These are phyloP conservation scores for Scaptomyza hsui DNA, from an alignment of 1,140 invertebrate genomes.

Conservation along the genomic window DNA sequence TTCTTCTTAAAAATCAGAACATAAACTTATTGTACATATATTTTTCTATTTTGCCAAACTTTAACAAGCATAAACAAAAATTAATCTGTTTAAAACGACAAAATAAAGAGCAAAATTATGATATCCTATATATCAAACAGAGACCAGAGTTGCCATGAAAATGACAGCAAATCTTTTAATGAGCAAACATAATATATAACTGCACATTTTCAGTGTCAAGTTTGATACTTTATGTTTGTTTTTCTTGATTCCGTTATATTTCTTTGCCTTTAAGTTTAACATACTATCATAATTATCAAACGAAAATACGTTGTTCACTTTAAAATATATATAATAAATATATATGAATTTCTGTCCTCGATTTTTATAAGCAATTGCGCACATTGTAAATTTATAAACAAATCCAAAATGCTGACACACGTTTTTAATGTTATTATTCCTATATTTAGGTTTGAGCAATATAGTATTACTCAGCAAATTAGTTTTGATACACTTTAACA, in stretches of 20 bases:
- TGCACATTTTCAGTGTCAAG: slow-evolving; percentile 68
- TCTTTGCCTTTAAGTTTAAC: background rate
- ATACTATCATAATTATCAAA: slow-evolving; percentile 11
- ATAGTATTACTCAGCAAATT: background rate
- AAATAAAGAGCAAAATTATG: slow-evolving; percentile 19
- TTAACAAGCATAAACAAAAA: slow-evolving; percentile 11
- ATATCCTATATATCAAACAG: slow-evolving; percentile 45
- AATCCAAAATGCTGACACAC: slow-evolving; percentile 25
- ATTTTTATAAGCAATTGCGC: slow-evolving; percentile 32
- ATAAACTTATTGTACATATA: background rate
- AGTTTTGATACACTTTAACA: background rate
- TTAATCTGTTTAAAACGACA: slow-evolving; percentile 2
- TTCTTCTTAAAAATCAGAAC: background rate
- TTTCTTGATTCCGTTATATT: slow-evolving; percentile 27
- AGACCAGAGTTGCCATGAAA: slow-evolving; percentile 32
- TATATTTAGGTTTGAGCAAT: slow-evolving; percentile 4
- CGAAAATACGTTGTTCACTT: slow-evolving; percentile 8
- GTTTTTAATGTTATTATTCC: background rate
- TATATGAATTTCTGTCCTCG: slow-evolving; percentile 1
- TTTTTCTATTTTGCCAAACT: background rate
- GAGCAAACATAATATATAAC: slow-evolving; percentile 52
- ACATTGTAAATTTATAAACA: slow-evolving; percentile 33
- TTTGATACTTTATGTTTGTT: slow-evolving; percentile 66
- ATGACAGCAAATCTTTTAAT: slow-evolving; percentile 61
- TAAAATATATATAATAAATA: slow-evolving; percentile 4